These are phyloP conservation scores for Dasyprocta punctata DNA, from an alignment of 2,113 vertebrate species.

Conservation along the genomic window DNA sequence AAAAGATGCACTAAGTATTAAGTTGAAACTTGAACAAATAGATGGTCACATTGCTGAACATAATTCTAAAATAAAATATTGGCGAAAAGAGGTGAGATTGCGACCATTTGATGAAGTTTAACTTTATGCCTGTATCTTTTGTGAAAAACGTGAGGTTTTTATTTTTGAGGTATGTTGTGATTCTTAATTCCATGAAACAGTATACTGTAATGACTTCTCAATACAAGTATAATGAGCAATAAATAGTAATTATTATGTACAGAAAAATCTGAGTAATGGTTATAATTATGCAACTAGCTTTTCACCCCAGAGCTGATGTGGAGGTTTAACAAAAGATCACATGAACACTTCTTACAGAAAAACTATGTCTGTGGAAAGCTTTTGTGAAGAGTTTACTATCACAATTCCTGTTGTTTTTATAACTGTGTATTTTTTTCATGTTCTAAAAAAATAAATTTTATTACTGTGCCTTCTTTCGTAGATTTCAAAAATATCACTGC, in stretches of 20 bases:
- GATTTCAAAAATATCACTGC: slow-evolving; percentile 92
- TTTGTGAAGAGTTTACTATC: slow-evolving; percentile 25
- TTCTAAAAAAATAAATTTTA: background rate
- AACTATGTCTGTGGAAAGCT: background rate
- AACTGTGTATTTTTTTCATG: background rate
- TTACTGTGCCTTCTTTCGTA: slow-evolving; percentile 68
- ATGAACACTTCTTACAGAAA: background rate
- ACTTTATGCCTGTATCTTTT: background rate
- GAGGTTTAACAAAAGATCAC: slow-evolving; percentile 24
- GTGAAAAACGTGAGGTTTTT: background rate
- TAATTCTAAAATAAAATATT: slow-evolving; percentile 94
- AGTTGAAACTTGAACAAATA: slow-evolving; percentile 94
- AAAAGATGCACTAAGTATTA: slow-evolving; percentile 93
- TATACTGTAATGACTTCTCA: background rate
- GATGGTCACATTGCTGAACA: slow-evolving; percentile 90
- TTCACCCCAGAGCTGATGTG: background rate
- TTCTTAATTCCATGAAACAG: background rate
- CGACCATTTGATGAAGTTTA: slow-evolving; percentile 1
- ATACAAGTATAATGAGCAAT: background rate
- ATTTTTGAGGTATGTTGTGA: background rate
- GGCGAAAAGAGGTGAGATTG: slow-evolving; percentile 94
- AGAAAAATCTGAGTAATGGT: background rate
- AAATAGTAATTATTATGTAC: background rate
- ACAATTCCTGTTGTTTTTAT: background rate
- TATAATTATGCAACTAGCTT: background rate